Evolutionary conservation across 2,888 invertebrate genomes (phyloP), one percentile per base, ranked within the genome.

Genomic region (Diogma glabrata): DNA sequence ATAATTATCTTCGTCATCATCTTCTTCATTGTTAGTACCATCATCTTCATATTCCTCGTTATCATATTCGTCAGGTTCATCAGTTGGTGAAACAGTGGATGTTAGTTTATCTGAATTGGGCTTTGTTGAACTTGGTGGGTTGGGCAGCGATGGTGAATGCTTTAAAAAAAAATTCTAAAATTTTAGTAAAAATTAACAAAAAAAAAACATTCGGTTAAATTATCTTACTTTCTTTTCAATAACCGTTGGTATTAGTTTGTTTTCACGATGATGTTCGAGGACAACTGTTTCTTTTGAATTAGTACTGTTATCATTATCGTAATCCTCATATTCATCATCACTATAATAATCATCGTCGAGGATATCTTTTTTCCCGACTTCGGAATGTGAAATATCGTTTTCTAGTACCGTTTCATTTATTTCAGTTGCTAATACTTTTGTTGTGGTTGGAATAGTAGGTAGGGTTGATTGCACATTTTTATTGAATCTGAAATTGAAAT

Each of bases 11-110:
- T 64, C 61, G 9, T 60, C 57, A 28, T 65, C 59, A 3, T 61
- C 59, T 6, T 64, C 68, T 5, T 65, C 63, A 50, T 65, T 61
- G 26, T 58, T 60, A 38, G 64, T 53, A 47, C 64, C 63, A 19
- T 56, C 60, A 47, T 62, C 61, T 14, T 61, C 57, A 52, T 61
- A 61, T 22, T 55, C 57, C 6, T 64, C 62, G 9, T 63, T 59
- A 51, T 64, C 60, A 16, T 60, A 59, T 1, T 61, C 61, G n/a
- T 60, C 58, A 19, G 58, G 57, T 3, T 30, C 20, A 9, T 53
- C 49, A 38, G n/a, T 38, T 23, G 10, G 19, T 14, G 20, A 22
- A 14, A 6, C 43, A n/a, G 8, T 8, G n/a, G n/a, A 14, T 8
- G 22, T 10, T 8, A n/a, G 20, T 40, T 40, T 40, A 3, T 2